Base-by-base conservation (phyloP, 2,797 vertebrate species). In the Hoplostethus atlanticus region DNA sequence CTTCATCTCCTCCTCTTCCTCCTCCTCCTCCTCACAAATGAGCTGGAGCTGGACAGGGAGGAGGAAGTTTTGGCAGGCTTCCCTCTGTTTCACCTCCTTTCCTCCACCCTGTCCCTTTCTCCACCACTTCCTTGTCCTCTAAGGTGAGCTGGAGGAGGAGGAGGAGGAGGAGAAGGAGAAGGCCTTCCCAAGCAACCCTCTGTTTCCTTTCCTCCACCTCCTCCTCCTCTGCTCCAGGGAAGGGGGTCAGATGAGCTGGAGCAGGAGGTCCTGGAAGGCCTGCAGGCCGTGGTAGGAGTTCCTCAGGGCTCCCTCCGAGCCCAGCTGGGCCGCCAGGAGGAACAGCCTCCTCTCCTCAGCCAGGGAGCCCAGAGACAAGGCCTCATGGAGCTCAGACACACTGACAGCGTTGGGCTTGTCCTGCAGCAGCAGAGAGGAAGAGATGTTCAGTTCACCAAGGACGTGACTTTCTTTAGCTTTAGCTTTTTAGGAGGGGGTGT, bases 291-390 rank as follows among this genome's bases (percentile, higher is more conserved):
- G 88, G 71, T 82, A 72, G 5, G 91, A 90, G 70, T 68, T 89
- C 47, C 88, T 84, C 73, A 55, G 79, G 44, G 71, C 57, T 4
- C 68, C 79, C 0, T 92, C 91, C 1, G 92, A 92, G 21, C 91
- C 95, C 1, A 96, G 89, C 77, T 96, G 96, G 59, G 95, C 93
- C 0, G 94, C 94, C 76, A 97, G 64, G 48, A 98, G 83, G 83
- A 96, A 96, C 70, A 97, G 73, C 75, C 95, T 93, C 70, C 95
- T 92, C 47, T 95, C 91, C 44, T 77, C 73, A 0, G 73, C 52
- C 51, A 95, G 2, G 0, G 79, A 79, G 66, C 90, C 91, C 78
- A 98, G 89, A n/a, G 92, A 95, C 86, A 98, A 92, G 51, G 95
- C 96, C 1, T 91, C 88, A 4, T 73, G 90, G 57, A 98, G 93